Percentiles rank a stretch among this genome's conserved stretches.
phyloP scores from a whole-genome alignment of 2,113 vertebrate species.

The Odocoileus virginianus region DNA sequence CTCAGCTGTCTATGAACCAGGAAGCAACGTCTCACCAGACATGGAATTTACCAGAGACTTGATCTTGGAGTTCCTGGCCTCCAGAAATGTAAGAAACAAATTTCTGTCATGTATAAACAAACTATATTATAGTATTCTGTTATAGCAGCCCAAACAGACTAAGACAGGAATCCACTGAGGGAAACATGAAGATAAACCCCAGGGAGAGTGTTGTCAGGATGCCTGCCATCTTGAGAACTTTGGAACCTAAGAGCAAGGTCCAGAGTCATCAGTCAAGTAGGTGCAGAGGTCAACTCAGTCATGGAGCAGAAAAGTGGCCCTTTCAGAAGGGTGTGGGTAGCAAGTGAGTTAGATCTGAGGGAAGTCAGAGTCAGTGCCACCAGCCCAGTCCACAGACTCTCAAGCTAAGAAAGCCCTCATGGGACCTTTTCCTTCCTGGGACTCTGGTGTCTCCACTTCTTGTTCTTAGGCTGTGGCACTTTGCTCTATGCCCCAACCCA shows the following conservation, averaged over 20 bases:
- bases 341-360: not conserved
- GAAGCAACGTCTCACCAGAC: not conserved
- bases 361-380: too few relatives aligned
- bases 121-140: not conserved
- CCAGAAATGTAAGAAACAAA: not conserved
- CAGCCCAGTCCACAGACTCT: not conserved
- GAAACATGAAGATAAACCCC: not conserved
- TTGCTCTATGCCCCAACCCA: accelerated
- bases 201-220: not conserved
- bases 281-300: not conserved
- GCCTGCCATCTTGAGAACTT: not conserved
- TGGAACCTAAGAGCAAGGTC: not conserved
- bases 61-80: not conserved
- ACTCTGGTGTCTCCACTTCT: accelerated
- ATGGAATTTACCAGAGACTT: not conserved
- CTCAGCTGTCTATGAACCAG: not conserved
- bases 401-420: too few relatives aligned
- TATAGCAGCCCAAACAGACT: not conserved
- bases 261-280: not conserved
- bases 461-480: too few relatives aligned
- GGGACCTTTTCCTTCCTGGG: accelerated
- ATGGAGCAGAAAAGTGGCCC: not conserved
- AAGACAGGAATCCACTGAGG: not conserved
- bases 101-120: not conserved
- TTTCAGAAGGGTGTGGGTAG: not conserved